These are phyloP conservation scores for Toxotes jaculatrix DNA, from an alignment of 2,113 vertebrate species.

Conservation along the genomic window DNA sequence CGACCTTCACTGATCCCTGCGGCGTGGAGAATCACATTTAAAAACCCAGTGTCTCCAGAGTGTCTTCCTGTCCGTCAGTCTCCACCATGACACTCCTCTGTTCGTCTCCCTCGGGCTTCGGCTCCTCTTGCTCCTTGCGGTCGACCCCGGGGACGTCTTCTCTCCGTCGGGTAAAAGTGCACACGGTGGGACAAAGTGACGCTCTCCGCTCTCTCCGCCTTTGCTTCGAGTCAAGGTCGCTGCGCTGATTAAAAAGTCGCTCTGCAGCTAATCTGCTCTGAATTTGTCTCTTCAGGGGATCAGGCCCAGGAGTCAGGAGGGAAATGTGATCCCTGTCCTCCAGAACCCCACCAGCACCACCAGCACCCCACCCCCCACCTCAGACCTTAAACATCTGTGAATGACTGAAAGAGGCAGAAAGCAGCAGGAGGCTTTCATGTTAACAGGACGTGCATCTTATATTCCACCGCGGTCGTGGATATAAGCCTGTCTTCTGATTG, in stretches of 20 bases:
- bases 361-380: not conserved
- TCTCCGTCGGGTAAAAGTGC: no score
- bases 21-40: conserved; percentile 65
- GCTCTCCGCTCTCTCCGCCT: conserved; percentile 30
- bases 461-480: no score
- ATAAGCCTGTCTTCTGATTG: no score
- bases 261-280: conserved; percentile 58
- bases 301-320: conserved; percentile 13
- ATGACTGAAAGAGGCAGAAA: no score
- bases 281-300: conserved; percentile 45
- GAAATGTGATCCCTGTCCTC: conserved; percentile 36
- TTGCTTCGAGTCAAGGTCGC: conserved; percentile 53
- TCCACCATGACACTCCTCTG: conserved; percentile 42
- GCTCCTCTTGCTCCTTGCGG: conserved; percentile 18
- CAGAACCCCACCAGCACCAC: not conserved
- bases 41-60: conserved; percentile 54
- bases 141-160: conserved; percentile 19
- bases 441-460: no score
- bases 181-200: conserved; percentile 30
- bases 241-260: conserved; percentile 37
- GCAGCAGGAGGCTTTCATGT: no score
- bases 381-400: no score
- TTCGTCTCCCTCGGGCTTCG: conserved; percentile 29
- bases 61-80: conserved; percentile 55
- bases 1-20: conserved; percentile 62